A percentile compares a stretch with the other conserved stretches of the same genome.
Conservation (phyloP, 2,888 invertebrate genomes). For the Idaea aversata region DNA sequence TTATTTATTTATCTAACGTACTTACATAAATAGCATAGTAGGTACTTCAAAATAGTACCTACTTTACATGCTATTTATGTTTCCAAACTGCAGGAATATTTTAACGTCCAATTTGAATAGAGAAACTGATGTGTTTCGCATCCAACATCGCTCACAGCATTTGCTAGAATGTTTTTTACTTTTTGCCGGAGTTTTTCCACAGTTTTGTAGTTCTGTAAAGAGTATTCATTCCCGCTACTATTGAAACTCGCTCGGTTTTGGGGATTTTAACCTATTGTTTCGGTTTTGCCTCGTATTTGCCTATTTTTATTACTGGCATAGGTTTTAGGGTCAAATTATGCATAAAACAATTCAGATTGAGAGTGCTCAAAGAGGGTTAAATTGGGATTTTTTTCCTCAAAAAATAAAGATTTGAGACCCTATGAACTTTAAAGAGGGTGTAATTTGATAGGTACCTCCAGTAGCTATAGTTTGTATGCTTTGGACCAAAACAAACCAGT, state of each 20-base stretch:
- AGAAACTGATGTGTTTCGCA: conserved; percentile 14
- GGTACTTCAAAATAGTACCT: neutral
- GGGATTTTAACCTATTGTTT: neutral
- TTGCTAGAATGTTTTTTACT: conserved; percentile 15
- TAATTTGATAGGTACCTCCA: neutral
- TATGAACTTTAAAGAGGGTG: neutral
- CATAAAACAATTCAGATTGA: too few relatives aligned
- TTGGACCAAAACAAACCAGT: too few relatives aligned
- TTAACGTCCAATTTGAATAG: conserved; percentile 9
- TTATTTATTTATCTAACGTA: too few relatives aligned
- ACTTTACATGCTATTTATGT: neutral
- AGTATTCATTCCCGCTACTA: conserved; percentile 4
- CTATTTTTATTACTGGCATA: neutral
- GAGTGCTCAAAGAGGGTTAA: neutral
- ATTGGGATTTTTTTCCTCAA: neutral
- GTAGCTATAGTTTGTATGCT: too few relatives aligned
- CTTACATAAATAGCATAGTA: neutral
- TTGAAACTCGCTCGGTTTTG: neutral
- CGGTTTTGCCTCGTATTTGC: neutral
- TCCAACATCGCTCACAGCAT: conserved; percentile 9
- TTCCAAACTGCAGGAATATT: conserved; percentile 11
- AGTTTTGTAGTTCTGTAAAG: conserved; percentile 12
- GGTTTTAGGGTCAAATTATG: neutral
- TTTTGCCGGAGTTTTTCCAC: conserved; percentile 11
- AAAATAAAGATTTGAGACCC: neutral